Evolutionary conservation across 2,113 vertebrate genomes (phyloP), one percentile per base, ranked within the genome.

Genomic region (Tylochromis polylepis): DNA sequence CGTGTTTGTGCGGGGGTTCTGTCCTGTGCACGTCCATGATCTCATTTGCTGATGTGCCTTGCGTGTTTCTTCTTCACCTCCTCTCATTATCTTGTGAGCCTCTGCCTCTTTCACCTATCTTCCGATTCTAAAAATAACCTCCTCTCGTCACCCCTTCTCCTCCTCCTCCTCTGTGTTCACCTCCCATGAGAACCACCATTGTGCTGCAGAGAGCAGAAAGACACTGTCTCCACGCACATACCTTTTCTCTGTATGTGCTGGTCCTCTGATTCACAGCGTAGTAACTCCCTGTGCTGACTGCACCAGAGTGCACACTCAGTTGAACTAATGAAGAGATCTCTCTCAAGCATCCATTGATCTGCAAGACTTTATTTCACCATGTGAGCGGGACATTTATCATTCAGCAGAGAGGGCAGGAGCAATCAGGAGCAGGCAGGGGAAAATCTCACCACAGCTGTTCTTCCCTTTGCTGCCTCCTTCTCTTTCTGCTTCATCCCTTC

Each of bases 281-380:
- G 85, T 84, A 90, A 93, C 88, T 85, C 59, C 85, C 43, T 43
- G 43, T 20, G 81, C 88, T 82, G 89, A 92, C 85, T 83, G 62
- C 72, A 88, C 60, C 18, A 3, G 11, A 79, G 60, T 46, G 38
- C 84, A 72, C 57, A 55, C 84, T 93, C 87, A 84, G 86, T 92
- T 90, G 91, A 87, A 82, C 90, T 89, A 93, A 94, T 94, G 89
- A 91, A 94, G 90, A 94, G 83, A 80, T 93, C 65, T 84, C 85
- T 85, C 79, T 65, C 57, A 79, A 88, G 89, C 82, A 79, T 59
- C 87, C 86, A 92, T 90, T 92, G 91, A 93, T 94, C 92, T 86
- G 83, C 58, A 31, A 46, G 85, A 82, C 83, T 77, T 90, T 90
- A 82, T 86, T 92, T 82, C 43, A 77, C 55, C 2, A 38, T 38